Percentiles rank a stretch among this genome's conserved stretches.
These are phyloP conservation scores for Lamprologus lemairii DNA, from an alignment of 2,113 vertebrate genomes.

Conservation along the genomic window DNA sequence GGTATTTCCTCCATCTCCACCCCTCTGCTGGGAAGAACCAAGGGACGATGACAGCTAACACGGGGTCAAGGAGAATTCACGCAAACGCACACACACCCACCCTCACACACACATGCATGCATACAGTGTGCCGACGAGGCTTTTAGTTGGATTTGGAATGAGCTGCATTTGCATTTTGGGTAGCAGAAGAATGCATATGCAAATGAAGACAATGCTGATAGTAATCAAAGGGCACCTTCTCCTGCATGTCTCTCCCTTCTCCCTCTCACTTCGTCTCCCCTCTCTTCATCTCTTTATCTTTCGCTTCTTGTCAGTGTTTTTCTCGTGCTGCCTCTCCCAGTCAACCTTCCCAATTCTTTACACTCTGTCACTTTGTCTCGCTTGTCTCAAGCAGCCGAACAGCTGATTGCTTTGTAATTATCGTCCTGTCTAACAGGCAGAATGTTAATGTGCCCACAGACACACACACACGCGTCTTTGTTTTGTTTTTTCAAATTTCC, in stretches of 20 bases:
- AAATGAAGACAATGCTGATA: constrained; percentile 64
- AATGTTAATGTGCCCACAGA: neutral
- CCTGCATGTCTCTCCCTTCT: constrained; percentile 4
- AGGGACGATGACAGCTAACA: constrained; percentile 60
- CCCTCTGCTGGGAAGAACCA: constrained; percentile 45
- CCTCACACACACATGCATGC: neutral
- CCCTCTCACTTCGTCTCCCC: neutral
- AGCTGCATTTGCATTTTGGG: constrained; percentile 62
- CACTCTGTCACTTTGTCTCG: neutral
- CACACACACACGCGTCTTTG: neutral
- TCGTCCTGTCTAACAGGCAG: neutral
- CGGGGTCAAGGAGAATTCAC: constrained; percentile 52
- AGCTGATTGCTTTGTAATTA: constrained; percentile 22
- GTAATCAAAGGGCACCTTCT: constrained; percentile 69
- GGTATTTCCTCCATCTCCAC: constrained; percentile 56
- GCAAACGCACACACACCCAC: neutral
- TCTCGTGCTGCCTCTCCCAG: neutral
- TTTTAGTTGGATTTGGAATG: constrained; percentile 37
- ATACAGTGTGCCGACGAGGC: constrained; percentile 43
- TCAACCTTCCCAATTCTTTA: constrained; percentile 1
- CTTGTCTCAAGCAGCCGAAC: neutral
- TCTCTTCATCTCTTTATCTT: constrained; percentile 21
- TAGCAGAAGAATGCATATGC: constrained; percentile 57
- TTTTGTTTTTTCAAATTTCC: neutral
- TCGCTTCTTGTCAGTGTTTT: neutral